Evolutionary conservation across 2,113 vertebrate species (phyloP), one percentile per base, ranked within the genome.

Genomic region (Brachyistius frenatus): DNA sequence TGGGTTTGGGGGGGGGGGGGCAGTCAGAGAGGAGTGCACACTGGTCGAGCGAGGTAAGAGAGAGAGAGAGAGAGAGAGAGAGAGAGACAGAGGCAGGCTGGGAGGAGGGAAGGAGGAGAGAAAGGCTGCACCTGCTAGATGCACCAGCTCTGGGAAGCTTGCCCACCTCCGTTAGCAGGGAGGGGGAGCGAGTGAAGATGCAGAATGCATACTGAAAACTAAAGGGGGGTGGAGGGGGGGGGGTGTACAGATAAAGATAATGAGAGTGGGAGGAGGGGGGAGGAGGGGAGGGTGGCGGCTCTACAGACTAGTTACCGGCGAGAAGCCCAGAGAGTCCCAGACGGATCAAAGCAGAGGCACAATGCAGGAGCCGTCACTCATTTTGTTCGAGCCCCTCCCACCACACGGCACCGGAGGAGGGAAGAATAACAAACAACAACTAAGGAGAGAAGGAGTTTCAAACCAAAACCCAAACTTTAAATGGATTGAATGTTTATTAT

Each of bases 111-210:
- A 94, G 84, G 93, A 91, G 86, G 60, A 78, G 88, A 61, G 84
- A 92, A 95, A 86, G 82, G 78, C 80, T 91, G 90, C 89, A 92
- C 90, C 91, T 93, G 89, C 88, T 92, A 81, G 84, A 86, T 92
- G 88, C 89, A 88, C 85, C 85, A 91, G 87, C 54, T 33, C 81
- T 90, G 90, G 91, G 91, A 91, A 91, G 68, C 74, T 52, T 89
- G 87, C 88, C 91, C 88, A 86, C 83, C 89, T 91, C 91, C 76
- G 85, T 85, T 87, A 85, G 79, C 68, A 77, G 66, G 73, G 86
- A 74, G 84, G 72, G 23, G 80, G 82, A 82, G 41, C 23, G 62
- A 80, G 83, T 54, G 41, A 84, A 86, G 83, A 92, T 80, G 85
- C 81, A 81, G 80, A 57, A 39, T 80, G 88, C 76, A 90, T 86